Evolutionary conservation across 1,140 invertebrate genomes (phyloP).

Genomic region (Holcopasites calliopsidis): DNA sequence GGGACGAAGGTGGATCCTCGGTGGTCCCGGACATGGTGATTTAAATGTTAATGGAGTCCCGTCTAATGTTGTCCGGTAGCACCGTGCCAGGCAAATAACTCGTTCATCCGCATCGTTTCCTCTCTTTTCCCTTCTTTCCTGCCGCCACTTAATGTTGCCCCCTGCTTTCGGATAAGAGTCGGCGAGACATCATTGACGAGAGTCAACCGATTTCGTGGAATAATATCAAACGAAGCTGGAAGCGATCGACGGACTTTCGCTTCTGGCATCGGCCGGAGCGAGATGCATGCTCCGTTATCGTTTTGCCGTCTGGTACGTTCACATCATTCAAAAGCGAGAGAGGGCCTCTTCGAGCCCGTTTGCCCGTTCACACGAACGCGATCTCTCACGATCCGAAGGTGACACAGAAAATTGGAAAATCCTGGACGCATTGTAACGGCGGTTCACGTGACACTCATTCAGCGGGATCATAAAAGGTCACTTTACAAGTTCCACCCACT

Average conservation of each 20-base stretch:
- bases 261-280: slow-evolving; percentile 11
- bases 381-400: slow-evolving; percentile 30
- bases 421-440: slow-evolving; percentile 34
- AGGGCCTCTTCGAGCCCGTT: slow-evolving; percentile 28
- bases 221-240: slow-evolving; percentile 30
- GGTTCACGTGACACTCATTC: slow-evolving; percentile 65
- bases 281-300: background rate
- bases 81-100: slow-evolving; percentile 41
- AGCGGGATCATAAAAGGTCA: slow-evolving; percentile 69
- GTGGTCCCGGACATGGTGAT: slow-evolving; percentile 47
- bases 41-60: slow-evolving; percentile 61
- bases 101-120: slow-evolving; percentile 20
- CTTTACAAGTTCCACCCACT: slow-evolving; percentile 71
- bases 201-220: slow-evolving; percentile 20
- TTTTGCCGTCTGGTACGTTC: background rate
- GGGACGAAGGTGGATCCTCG: slow-evolving; percentile 32
- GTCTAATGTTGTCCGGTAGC: slow-evolving; percentile 67
- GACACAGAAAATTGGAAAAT: slow-evolving; percentile 60
- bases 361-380: slow-evolving; percentile 51
- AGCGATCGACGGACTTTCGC: slow-evolving; percentile 15
- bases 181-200: slow-evolving; percentile 16
- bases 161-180: slow-evolving; percentile 25
- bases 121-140: background rate
- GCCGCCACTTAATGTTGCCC: background rate
- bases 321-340: background rate